Percentiles rank a stretch among this genome's conserved stretches.
These are phyloP conservation scores for Eolophus roseicapilla DNA, from an alignment of 2,113 vertebrate species.

Conservation along the genomic window DNA sequence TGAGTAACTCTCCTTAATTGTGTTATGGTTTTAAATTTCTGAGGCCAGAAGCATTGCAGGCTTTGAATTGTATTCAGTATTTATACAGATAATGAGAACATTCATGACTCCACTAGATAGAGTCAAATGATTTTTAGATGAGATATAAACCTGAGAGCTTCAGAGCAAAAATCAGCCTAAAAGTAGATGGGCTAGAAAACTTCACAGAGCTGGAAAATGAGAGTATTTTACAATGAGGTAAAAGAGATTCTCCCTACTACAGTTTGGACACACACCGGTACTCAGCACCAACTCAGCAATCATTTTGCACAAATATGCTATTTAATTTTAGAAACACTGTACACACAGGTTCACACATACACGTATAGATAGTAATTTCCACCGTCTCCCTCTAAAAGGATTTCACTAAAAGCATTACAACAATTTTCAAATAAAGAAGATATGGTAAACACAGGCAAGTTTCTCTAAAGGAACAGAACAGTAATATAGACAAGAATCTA, in stretches of 20 bases:
- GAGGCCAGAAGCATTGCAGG: not conserved
- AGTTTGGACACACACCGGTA: not conserved
- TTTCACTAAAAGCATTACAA: not conserved
- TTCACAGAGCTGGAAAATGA: not conserved
- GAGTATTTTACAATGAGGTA: not conserved
- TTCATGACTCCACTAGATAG: not conserved
- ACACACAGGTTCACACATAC: not conserved
- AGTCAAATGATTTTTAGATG: slow-evolving; percentile 11
- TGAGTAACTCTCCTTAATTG: not conserved
- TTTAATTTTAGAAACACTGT: not conserved
- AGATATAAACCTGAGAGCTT: not conserved
- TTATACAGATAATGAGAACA: slow-evolving; percentile 7
- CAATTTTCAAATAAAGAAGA: not conserved
- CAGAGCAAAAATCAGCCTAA: not conserved
- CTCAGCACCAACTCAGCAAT: not conserved
- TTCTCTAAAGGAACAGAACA: not conserved
- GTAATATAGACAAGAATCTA: not conserved
- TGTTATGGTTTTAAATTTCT: not conserved
- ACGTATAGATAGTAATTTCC: not conserved
- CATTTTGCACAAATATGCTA: not conserved
- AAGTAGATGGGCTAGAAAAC: not conserved
- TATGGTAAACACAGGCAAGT: not conserved
- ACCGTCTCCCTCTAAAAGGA: not conserved
- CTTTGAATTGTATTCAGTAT: not conserved
- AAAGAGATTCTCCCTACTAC: not conserved